Evolutionary conservation across 1,140 invertebrate species (phyloP).

Genomic region (Pseudomyrmex dendroicus): DNA sequence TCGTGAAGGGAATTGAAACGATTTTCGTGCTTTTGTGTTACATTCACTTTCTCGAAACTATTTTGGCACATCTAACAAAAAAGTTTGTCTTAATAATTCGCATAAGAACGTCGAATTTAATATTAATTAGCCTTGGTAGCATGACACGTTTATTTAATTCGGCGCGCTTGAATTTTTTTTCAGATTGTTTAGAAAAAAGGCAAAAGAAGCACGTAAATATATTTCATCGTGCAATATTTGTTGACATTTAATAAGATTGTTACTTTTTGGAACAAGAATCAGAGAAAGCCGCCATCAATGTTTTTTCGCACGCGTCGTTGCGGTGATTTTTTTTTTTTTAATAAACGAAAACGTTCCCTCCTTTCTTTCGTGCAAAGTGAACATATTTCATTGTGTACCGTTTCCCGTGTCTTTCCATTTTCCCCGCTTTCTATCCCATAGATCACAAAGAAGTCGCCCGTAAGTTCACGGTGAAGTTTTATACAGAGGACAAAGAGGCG

Average conservation of each 20-base stretch:
- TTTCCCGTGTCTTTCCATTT: slow-evolving; percentile 48
- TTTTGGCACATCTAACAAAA: slow-evolving; percentile 20
- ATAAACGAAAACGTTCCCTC: too few relatives aligned
- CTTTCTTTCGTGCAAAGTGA: slow-evolving; percentile 50
- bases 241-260: too few relatives aligned
- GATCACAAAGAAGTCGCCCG: slow-evolving; percentile 46
- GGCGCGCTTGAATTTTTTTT: too few relatives aligned
- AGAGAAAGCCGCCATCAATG: too few relatives aligned
- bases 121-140: slow-evolving; percentile 2
- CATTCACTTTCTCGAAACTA: slow-evolving; percentile 28
- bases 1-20: slow-evolving; percentile 55
- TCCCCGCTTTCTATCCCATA: slow-evolving; percentile 12
- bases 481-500: slow-evolving; percentile 30
- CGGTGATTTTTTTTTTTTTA: too few relatives aligned
- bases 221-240: too few relatives aligned
- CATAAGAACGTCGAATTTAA: not conserved
- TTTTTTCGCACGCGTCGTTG: too few relatives aligned
- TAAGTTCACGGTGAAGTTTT: slow-evolving; percentile 45
- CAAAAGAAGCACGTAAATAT: too few relatives aligned
- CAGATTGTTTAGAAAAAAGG: too few relatives aligned
- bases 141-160: too few relatives aligned
- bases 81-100: not conserved
- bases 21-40: slow-evolving; percentile 58
- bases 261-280: too few relatives aligned
- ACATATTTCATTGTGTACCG: slow-evolving; percentile 57